These are phyloP conservation scores for Rhinella marina DNA, from an alignment of 2,797 vertebrate genomes.

Conservation along the genomic window DNA sequence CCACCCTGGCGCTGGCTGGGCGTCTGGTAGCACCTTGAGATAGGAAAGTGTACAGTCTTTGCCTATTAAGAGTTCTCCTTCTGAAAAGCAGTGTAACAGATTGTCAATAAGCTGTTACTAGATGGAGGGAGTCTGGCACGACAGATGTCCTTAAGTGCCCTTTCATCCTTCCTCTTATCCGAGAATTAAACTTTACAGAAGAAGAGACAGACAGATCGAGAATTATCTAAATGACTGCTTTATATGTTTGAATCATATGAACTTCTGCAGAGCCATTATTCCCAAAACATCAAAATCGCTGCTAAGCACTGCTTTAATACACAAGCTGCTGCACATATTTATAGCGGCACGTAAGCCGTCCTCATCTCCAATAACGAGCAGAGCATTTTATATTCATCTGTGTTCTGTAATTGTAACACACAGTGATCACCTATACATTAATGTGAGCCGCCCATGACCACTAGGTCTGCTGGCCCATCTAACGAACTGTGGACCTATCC, in stretches of 20 bases:
- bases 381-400: neutral
- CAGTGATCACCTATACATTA: neutral
- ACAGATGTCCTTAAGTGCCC: slow-evolving; percentile 73
- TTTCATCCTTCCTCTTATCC: slow-evolving; percentile 55
- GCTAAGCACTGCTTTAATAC: slow-evolving; percentile 53
- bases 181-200: slow-evolving; percentile 63
- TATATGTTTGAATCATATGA: slow-evolving; percentile 53
- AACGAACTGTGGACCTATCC: too few species aligned
- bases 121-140: slow-evolving; percentile 72
- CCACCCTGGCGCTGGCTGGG: neutral
- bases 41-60: slow-evolving; percentile 48
- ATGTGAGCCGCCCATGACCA: too few species aligned
- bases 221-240: slow-evolving; percentile 63
- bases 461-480: too few species aligned
- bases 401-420: slow-evolving; percentile 36
- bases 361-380: slow-evolving; percentile 44
- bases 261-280: slow-evolving; percentile 52
- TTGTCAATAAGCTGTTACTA: slow-evolving; percentile 79
- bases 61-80: slow-evolving; percentile 65
- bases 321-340: slow-evolving; percentile 54
- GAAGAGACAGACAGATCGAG: slow-evolving; percentile 58
- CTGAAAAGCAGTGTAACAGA: slow-evolving; percentile 74
- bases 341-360: slow-evolving; percentile 35
- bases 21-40: slow-evolving; percentile 41
- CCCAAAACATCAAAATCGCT: slow-evolving; percentile 41